Conservation (phyloP, 2,113 vertebrate genomes). For the Xiphophorus maculatus region DNA sequence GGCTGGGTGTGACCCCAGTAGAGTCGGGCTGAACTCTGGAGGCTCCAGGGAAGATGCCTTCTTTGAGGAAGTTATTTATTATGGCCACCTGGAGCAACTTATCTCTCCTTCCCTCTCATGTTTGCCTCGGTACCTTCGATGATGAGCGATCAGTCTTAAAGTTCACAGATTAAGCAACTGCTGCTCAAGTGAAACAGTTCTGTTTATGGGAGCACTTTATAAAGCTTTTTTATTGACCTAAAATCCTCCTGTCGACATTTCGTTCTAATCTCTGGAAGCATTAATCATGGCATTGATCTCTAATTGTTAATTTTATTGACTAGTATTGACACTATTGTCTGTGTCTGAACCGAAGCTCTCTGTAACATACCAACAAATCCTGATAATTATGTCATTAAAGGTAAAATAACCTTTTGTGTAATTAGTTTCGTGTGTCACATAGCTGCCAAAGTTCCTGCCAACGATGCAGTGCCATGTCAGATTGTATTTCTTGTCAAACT, state of each 20-base stretch:
- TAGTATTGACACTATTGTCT: neutral
- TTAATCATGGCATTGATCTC: conserved; percentile 14
- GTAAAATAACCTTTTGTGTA: too few relatives aligned
- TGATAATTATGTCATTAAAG: neutral
- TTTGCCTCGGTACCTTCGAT: conserved; percentile 23
- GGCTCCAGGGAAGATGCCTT: conserved; percentile 65
- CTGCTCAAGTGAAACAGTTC: conserved; percentile 5
- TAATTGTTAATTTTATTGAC: neutral
- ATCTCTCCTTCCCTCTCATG: conserved; percentile 38
- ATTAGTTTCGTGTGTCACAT: too few relatives aligned
- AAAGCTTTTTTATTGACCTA: neutral
- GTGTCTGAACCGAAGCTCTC: neutral
- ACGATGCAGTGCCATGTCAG: too few relatives aligned
- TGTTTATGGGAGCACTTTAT: conserved; percentile 27
- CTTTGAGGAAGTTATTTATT: conserved; percentile 74
- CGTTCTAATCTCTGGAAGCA: neutral
- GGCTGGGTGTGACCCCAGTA: conserved; percentile 55
- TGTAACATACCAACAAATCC: too few relatives aligned
- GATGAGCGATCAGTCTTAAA: conserved; percentile 20
- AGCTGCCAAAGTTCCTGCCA: too few relatives aligned
- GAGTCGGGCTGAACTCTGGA: conserved; percentile 66
- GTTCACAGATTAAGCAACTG: conserved; percentile 29
- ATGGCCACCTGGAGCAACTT: conserved; percentile 74
- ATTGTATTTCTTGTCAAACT: too few relatives aligned
- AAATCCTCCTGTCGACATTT: conserved; percentile 13